Evolutionary conservation across 2,113 vertebrate species (phyloP), one percentile per base, ranked within the genome.

Genomic region (Calidris pugnax): DNA sequence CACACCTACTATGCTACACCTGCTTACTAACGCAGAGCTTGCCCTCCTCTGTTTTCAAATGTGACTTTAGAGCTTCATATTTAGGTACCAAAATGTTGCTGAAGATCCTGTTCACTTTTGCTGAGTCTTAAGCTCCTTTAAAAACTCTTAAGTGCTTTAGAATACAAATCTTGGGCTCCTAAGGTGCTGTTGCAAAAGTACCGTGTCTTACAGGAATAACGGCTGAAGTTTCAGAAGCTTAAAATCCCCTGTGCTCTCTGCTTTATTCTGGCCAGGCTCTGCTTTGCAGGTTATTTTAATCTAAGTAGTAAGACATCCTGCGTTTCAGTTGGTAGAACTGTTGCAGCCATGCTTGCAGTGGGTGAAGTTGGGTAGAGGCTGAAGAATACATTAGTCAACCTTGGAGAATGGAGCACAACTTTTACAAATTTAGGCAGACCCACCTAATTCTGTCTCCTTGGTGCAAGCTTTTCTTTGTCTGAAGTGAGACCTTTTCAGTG

Each of bases 391-490:
- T 85, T 69, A 26, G 16, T 71, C 10, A 23, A 2, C 47, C 19
- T 71, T 3, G 1, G 41, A 85, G 53, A 85, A 75, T 2, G 28
- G 62, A 82, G 19, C 33, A 48, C 9, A 55, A 45, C n/a, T 57
- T 89, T 17, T 14, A 69, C 17, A 76, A 47, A 9, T 74, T 80
- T 45, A 53, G 30, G 63, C n/a, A 68, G 63, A 68, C 32, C 5
- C 4, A 12, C 8, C 56, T 45, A 39, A 33, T 82, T 93, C 45
- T 78, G 37, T 47, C 64, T 89, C n/a, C 24, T 59, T 59, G 27
- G 14, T 69, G 45, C n/a, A 50, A 63, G 41, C 12, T 91, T 94
- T 81, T 43, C 45, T 85, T 78, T 93, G 59, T 50, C 67, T 68
- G 55, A 84, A 78, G n/a, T 47, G 35, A 74, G 50, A 85, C 45